phyloP scores from a whole-genome alignment of 2,888 invertebrate species.

The Netelia virgata region DNA sequence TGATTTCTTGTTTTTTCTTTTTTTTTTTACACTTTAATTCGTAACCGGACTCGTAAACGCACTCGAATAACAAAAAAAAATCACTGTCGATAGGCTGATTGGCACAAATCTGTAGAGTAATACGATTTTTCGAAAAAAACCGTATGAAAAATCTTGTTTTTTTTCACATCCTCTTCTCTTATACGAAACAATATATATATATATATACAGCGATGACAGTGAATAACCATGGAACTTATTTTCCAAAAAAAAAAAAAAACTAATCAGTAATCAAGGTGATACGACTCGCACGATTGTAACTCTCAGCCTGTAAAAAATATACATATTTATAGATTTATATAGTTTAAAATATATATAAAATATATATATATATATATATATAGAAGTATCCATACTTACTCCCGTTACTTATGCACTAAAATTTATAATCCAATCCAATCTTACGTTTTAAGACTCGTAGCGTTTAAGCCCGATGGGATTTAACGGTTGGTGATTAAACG shows the following conservation, averaged over 20 bases:
- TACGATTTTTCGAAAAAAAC: not conserved
- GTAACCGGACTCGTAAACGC: not conserved
- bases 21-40: conserved; percentile 11
- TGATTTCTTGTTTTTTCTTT: not conserved
- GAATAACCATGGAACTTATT: conserved; percentile 8
- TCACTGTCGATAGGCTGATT: conserved; percentile 18
- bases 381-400: conserved; percentile 58
- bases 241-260: not conserved
- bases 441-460: conserved; percentile 72
- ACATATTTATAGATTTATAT: conserved; percentile 64
- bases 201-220: not conserved
- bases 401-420: conserved; percentile 69
- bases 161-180: not conserved
- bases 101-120: conserved; percentile 50
- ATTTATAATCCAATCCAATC: conserved; percentile 70
- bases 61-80: not conserved
- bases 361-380: conserved; percentile 55
- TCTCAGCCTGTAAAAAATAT: conserved; percentile 67
- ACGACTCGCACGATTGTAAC: conserved; percentile 52
- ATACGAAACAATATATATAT: not conserved
- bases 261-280: conserved; percentile 31
- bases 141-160: not conserved
- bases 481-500: conserved; percentile 70
- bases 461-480: conserved; percentile 71
- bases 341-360: conserved; percentile 39